These are phyloP conservation scores for Caenorhabditis brenneri DNA, from an alignment of 1,140 invertebrate genomes.

Conservation along the genomic window DNA sequence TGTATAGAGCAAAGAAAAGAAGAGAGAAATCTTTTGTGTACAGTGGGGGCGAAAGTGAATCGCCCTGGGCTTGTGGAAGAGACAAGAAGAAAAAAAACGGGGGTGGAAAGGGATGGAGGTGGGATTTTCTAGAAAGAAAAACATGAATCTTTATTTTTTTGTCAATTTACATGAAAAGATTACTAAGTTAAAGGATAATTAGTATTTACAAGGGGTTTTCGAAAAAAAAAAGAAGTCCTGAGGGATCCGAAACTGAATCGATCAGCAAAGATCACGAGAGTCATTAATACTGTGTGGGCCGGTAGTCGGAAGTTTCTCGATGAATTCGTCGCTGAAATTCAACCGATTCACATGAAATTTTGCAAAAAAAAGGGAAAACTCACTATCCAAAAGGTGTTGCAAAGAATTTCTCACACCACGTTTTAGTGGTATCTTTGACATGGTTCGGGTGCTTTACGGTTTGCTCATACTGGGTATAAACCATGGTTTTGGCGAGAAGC, in stretches of 20 bases:
- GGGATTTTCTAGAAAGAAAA: neutral
- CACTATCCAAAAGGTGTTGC: neutral
- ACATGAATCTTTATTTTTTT: neutral
- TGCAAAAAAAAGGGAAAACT: neutral
- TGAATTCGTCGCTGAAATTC: neutral
- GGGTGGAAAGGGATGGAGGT: neutral
- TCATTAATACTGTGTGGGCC: too few species aligned
- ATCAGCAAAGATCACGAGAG: too few species aligned
- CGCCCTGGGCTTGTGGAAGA: neutral
- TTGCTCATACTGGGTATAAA: neutral
- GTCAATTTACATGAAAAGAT: neutral
- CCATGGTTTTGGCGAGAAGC: neutral
- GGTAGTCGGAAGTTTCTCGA: neutral
- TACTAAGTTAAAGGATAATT: neutral
- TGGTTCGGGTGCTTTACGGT: neutral
- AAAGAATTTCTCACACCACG: neutral
- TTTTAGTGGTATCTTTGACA: neutral
- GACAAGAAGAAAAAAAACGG: neutral
- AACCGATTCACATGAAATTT: neutral
- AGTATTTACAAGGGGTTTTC: too few species aligned
- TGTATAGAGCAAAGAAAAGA: too few species aligned
- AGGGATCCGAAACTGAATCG: too few species aligned
- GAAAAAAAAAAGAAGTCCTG: too few species aligned
- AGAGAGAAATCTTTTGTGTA: constrained; percentile 29
- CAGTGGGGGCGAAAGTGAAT: constrained; percentile 35